Base-by-base conservation (phyloP, 2,888 invertebrate genomes). In the Octonoba sinensis region DNA sequence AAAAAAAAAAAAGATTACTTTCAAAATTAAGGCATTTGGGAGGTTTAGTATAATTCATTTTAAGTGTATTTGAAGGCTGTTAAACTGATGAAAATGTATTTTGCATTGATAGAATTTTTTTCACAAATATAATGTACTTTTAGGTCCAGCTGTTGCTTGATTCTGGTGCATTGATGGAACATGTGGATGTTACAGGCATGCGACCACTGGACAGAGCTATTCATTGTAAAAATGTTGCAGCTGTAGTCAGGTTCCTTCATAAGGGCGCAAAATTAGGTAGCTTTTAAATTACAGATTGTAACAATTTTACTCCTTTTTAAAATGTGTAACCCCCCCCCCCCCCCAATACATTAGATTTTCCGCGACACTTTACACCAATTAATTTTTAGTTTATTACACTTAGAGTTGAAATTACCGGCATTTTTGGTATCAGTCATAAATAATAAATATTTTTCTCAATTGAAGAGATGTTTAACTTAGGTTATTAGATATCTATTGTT, bases 161-260 rank as follows among this genome's bases (percentile, higher is more conserved):
- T 86, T 92, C 93, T 86, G 97, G 96, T 16, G 96, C 96, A 1
- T 92, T 94, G 44, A 92, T 97, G 74, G 97, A 98, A 87, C 94
- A 96, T 87, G 94, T 95, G 0, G 97, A 98, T 89, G 92, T 94
- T 73, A 95, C 95, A 86, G 97, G 97, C 12, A 93, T 97, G 91
- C 90, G 97, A 83, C 97, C 97, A 0, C 89, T 98, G 84, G 97
- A 98, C 88, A 91, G 97, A 79, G 96, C 97, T 1, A 96, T 98
- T 77, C 95, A 95, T 54, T 95, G 96, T 87, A 91, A 95, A 78
- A 97, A 98, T 89, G 93, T 95, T 83, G 92, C 92, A 54, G 92
- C 94, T 89, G 95, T 96, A 16, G 95, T 97, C 69, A 95, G 96
- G 87, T 97, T 99, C 88, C 90, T 98, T 84, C 93, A 95, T 86